Evolutionary conservation across 1,140 invertebrate species (phyloP).

Genomic region (Lepidurus couesii): DNA sequence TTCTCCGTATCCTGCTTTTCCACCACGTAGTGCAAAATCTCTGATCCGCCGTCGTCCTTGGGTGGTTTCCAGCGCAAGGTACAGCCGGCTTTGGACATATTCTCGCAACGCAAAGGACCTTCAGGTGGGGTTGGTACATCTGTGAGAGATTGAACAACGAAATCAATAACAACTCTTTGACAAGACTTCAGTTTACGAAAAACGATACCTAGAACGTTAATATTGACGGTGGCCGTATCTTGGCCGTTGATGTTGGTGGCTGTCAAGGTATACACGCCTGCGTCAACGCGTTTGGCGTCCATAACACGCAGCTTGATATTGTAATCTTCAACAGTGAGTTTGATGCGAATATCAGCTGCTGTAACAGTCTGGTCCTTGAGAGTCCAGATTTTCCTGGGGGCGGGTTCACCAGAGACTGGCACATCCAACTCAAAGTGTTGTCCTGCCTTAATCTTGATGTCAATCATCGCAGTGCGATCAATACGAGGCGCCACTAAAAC

Average conservation of each 20-base stretch:
- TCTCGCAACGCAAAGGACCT: slow-evolving; percentile 71
- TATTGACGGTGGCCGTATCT: slow-evolving; percentile 79
- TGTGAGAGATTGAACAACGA: slow-evolving; percentile 21
- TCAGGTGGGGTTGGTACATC: slow-evolving; percentile 80
- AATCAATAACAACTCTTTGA: too few relatives aligned
- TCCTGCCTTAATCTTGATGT: slow-evolving; percentile 87
- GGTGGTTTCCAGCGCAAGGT: slow-evolving; percentile 78
- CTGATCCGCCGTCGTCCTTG: slow-evolving; percentile 85
- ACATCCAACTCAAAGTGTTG: slow-evolving; percentile 90
- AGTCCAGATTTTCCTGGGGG: slow-evolving; percentile 87
- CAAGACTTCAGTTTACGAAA: slow-evolving; percentile 43
- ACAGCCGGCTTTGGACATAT: slow-evolving; percentile 79
- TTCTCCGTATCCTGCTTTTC: slow-evolving; percentile 93
- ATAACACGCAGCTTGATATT: slow-evolving; percentile 78
- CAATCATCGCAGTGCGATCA: slow-evolving; percentile 83
- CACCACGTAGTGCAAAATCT: slow-evolving; percentile 83
- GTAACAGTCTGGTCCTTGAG: slow-evolving; percentile 72
- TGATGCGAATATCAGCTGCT: slow-evolving; percentile 68
- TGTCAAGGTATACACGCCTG: slow-evolving; percentile 80
- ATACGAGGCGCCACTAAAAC: slow-evolving; percentile 70
- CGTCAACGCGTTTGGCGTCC: slow-evolving; percentile 81
- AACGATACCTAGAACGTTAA: slow-evolving; percentile 60
- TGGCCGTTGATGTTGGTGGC: slow-evolving; percentile 87
- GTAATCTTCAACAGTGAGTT: slow-evolving; percentile 77
- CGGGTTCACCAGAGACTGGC: slow-evolving; percentile 88